phyloP scores from a whole-genome alignment of 2,888 invertebrate species.

The Idaea straminata region DNA sequence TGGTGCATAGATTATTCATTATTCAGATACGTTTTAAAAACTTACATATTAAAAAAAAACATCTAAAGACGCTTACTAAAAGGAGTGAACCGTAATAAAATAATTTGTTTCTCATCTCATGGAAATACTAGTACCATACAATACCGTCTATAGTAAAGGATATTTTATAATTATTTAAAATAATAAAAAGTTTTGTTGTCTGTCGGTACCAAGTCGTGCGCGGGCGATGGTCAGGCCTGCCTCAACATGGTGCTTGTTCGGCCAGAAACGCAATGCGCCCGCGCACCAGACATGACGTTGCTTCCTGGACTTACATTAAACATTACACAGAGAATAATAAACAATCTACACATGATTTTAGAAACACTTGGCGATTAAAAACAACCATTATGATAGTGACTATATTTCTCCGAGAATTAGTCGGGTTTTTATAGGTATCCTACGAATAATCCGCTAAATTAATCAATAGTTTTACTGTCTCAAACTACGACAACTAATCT shows the following conservation, averaged over 20 bases:
- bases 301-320: constrained; percentile 43
- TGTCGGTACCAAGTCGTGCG: constrained; percentile 46
- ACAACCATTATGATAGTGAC: not conserved
- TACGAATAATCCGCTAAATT: too few species aligned
- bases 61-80: too few species aligned
- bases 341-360: constrained; percentile 15
- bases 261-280: constrained; percentile 39
- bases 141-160: too few species aligned
- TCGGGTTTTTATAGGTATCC: not conserved
- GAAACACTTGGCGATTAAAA: not conserved
- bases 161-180: not conserved
- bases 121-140: too few species aligned
- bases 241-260: constrained; percentile 70
- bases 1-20: too few species aligned
- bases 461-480: too few species aligned
- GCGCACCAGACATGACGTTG: constrained; percentile 43
- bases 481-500: too few species aligned
- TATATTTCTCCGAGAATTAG: not conserved
- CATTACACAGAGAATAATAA: constrained; percentile 28
- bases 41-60: too few species aligned
- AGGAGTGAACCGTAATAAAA: too few species aligned
- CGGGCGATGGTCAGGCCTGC: constrained; percentile 63
- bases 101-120: too few species aligned
- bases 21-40: too few species aligned
- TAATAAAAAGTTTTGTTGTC: constrained; percentile 32